Evolutionary conservation across 2,797 vertebrate species (phyloP), one percentile per base, ranked within the genome.

Genomic region (Zalophus californianus): DNA sequence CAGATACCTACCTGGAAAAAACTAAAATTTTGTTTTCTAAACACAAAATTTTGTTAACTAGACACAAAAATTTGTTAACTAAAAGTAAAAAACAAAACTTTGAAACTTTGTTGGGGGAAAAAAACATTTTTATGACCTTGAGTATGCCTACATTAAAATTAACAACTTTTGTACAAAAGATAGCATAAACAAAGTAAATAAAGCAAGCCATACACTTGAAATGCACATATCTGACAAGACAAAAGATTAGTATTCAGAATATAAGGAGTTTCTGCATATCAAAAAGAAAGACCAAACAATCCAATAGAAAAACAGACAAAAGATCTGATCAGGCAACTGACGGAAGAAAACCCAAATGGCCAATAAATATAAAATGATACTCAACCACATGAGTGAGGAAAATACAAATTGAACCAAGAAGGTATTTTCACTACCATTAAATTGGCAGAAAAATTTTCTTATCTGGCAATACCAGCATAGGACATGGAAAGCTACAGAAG

Each of bases 141-240:
- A 94, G 38, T 56, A 75, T 95, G 38, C 60, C 91, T 94, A 73
- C 38, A 96, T 70, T 86, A 91, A 97, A 97, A 93, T 88, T 84
- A 86, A 96, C 92, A 95, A 72, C 58, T 78, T 88, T 48, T 66
- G 4, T 80, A 89, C 62, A 91, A 91, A 96, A 77, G 41, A 66
- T 8, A 86, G 62, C 32, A 96, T 83, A 83, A 90, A 90, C 50
- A 68, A 94, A 95, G 80, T 7, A n/a, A 60, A 60, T 84, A 95
- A 92, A 54, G 92, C 41, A 89, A 95, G 70, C 29, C 54, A 75
- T 27, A n/a, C 7, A 96, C 21, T 78, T 79, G 70, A 96, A 85
- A 80, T 79, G 72, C 66, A 95, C 56, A 68, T 32, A 90, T 85
- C 68, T 16, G 13, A 87, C 56, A 27, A 86, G 75, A n/a, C 77